Conservation (phyloP, 2,888 invertebrate species). For the Campaea margaritaria region DNA sequence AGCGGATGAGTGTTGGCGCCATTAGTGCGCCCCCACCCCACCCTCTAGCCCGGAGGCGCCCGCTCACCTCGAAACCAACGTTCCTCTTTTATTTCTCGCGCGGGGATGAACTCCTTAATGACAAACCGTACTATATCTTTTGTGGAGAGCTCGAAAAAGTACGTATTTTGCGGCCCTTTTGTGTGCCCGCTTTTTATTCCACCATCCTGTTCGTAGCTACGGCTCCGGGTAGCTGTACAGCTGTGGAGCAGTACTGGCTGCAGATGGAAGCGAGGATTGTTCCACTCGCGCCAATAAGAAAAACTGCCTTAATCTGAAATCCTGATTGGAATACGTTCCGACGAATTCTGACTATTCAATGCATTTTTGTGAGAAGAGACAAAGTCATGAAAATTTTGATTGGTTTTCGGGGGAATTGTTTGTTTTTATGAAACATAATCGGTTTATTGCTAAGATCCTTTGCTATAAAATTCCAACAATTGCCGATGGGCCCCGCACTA, state of each 20-base stretch:
- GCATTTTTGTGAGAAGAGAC: conserved; percentile 34
- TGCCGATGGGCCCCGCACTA: too few species aligned
- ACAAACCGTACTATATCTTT: conserved; percentile 86
- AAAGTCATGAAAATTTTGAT: conserved; percentile 31
- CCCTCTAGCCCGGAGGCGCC: conserved; percentile 50
- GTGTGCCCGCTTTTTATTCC: conserved; percentile 80
- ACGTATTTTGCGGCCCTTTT: conserved; percentile 85
- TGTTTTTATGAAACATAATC: conserved; percentile 9
- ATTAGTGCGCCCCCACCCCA: conserved; percentile 74
- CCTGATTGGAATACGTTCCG: conserved; percentile 52
- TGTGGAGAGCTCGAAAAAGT: conserved; percentile 84
- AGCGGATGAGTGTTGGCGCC: conserved; percentile 85
- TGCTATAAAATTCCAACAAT: too few species aligned
- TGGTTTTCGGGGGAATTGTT: conserved; percentile 26
- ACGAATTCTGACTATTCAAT: conserved; percentile 40
- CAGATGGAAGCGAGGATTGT: conserved; percentile 65
- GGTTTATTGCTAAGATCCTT: too few species aligned
- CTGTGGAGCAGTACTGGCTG: conserved; percentile 42
- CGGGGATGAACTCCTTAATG: conserved; percentile 86
- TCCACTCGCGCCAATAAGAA: conserved; percentile 65
- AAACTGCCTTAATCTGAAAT: conserved; percentile 64
- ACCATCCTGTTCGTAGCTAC: conserved; percentile 61
- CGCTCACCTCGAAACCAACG: conserved; percentile 69
- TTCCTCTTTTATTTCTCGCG: conserved; percentile 85
- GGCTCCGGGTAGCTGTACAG: too few species aligned